A percentile compares a stretch with the other conserved stretches of the same genome.
Conservation (phyloP, 2,113 vertebrate genomes). For the Bubo blakistoni region DNA sequence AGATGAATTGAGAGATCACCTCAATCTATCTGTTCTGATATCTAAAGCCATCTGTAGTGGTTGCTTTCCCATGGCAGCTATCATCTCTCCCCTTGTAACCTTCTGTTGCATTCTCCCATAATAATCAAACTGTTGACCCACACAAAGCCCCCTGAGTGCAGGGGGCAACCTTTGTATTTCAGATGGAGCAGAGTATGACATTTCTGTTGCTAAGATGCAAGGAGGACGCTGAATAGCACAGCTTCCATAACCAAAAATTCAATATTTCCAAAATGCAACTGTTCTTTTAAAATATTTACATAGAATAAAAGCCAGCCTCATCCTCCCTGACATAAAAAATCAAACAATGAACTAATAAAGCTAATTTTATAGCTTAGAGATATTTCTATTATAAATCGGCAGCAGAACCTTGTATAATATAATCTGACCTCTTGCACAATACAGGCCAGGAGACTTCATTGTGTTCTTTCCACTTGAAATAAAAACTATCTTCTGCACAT, state of each 20-base stretch:
- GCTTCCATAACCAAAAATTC: background rate
- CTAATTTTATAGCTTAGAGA: background rate
- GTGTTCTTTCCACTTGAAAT: background rate
- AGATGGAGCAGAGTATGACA: background rate
- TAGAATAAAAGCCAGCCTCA: background rate
- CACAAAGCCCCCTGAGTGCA: rapidly evolving
- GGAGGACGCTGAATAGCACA: rapidly evolving
- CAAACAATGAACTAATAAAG: background rate
- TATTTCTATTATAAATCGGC: background rate
- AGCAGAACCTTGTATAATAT: background rate
- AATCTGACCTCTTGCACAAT: background rate
- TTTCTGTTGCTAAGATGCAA: background rate
- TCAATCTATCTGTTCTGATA: background rate
- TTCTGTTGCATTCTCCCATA: background rate
- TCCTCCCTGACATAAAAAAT: background rate
- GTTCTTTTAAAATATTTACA: background rate
- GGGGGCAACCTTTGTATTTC: background rate
- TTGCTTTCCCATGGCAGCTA: background rate
- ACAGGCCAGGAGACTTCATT: background rate
- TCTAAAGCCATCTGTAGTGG: background rate
- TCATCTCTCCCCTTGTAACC: background rate
- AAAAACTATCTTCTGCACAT: background rate
- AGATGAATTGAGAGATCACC: background rate
- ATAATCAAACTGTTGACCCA: background rate
- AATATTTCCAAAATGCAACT: background rate